Evolutionary conservation across 2,888 invertebrate genomes (phyloP).

Genomic region (Epirrhoe alternata): DNA sequence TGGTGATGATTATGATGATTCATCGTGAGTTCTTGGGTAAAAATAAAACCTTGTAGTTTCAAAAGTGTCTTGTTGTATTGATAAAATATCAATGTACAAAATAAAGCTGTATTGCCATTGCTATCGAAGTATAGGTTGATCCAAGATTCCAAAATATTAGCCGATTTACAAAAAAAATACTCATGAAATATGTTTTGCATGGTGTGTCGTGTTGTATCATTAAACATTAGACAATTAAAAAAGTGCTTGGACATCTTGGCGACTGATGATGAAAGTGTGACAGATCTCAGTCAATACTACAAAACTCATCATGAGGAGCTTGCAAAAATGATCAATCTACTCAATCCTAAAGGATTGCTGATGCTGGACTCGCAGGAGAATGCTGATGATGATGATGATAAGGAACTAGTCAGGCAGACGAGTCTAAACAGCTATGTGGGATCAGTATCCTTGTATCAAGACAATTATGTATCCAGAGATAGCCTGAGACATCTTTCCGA

Average conservation of each 20-base stretch:
- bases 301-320: slow-evolving; percentile 75
- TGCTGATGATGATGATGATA: slow-evolving; percentile 73
- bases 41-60: neutral
- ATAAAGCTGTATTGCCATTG: slow-evolving; percentile 31
- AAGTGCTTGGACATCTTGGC: slow-evolving; percentile 87
- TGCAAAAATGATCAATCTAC: slow-evolving; percentile 67
- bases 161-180: slow-evolving; percentile 54
- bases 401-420: slow-evolving; percentile 60
- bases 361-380: slow-evolving; percentile 71
- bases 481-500: slow-evolving; percentile 73
- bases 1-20: neutral
- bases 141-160: slow-evolving; percentile 19
- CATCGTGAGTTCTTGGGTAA: neutral
- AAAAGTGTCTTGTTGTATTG: neutral
- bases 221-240: slow-evolving; percentile 75
- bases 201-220: slow-evolving; percentile 72
- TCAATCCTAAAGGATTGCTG: slow-evolving; percentile 71
- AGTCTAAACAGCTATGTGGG: slow-evolving; percentile 69
- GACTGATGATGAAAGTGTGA: slow-evolving; percentile 74
- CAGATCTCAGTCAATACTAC: slow-evolving; percentile 74
- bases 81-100: slow-evolving; percentile 2
- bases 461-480: slow-evolving; percentile 66
- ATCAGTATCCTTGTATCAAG: slow-evolving; percentile 71
- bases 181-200: slow-evolving; percentile 77
- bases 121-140: slow-evolving; percentile 44